phyloP scores from a whole-genome alignment of 2,888 invertebrate species.

The Ypsolopha sequella region DNA sequence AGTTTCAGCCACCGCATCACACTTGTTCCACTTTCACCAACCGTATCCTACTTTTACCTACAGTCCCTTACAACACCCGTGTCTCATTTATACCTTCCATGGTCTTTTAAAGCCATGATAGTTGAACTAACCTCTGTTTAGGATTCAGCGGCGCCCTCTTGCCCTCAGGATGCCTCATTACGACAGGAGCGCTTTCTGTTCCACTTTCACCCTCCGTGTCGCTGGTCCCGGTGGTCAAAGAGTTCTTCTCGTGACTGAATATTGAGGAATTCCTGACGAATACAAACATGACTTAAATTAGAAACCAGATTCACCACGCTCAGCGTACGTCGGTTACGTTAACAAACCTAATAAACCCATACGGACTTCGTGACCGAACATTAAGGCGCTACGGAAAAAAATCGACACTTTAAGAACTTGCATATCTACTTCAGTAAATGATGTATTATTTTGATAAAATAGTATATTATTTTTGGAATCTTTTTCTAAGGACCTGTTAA shows the following conservation, averaged over 20 bases:
- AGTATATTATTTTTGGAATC: too few species aligned
- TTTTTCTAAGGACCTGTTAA: too few species aligned
- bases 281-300: too few species aligned
- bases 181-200: constrained; percentile 52
- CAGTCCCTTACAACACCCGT: neutral
- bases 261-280: constrained; percentile 44
- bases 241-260: constrained; percentile 51
- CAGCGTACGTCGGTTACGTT: too few species aligned
- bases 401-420: too few species aligned
- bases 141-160: constrained; percentile 19
- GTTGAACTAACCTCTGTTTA: constrained; percentile 4
- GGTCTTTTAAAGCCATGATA: neutral
- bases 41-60: neutral
- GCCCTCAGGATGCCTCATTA: constrained; percentile 33
- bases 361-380: too few species aligned
- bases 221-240: constrained; percentile 43
- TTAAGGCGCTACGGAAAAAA: too few species aligned
- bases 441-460: too few species aligned
- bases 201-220: constrained; percentile 60
- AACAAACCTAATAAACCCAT: too few species aligned
- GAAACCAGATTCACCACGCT: too few species aligned
- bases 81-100: neutral
- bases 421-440: too few species aligned
- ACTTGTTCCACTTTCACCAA: neutral
- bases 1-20: too few species aligned